A percentile compares a stretch with the other conserved stretches of the same genome.
These are phyloP conservation scores for Florisuga fusca DNA, from an alignment of 2,797 vertebrate genomes.

Conservation along the genomic window DNA sequence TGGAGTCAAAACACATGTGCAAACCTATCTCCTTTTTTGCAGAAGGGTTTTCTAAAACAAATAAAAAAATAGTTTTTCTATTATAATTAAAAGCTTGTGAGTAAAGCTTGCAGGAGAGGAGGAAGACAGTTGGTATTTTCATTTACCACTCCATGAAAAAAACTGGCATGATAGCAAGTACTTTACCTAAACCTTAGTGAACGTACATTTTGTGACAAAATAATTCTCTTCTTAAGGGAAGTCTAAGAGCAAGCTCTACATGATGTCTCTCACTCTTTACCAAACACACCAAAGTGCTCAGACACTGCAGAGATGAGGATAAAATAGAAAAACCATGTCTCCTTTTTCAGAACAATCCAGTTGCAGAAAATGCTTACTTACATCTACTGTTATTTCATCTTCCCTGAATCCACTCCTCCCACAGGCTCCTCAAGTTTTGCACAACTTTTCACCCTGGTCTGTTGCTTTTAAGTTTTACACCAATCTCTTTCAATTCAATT, in stretches of 20 bases:
- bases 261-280: not conserved
- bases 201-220: not conserved
- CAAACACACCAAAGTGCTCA: not conserved
- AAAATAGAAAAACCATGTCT: not conserved
- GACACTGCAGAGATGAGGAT: not conserved
- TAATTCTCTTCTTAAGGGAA: not conserved
- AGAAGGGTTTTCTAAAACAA: not conserved
- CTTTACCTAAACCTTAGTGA: not conserved
- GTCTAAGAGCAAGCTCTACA: not conserved
- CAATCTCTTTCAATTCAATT: not conserved
- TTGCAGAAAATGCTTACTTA: not conserved
- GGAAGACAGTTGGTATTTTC: not conserved
- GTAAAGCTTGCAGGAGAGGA: not conserved
- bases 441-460: not conserved
- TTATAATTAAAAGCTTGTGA: not conserved
- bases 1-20: constrained; percentile 20
- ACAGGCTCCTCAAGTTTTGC: not conserved
- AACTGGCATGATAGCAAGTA: not conserved
- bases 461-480: not conserved
- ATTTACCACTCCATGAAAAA: not conserved
- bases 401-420: not conserved
- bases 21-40: not conserved
- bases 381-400: not conserved
- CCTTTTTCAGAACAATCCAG: not conserved
- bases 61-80: not conserved